Base-by-base conservation (phyloP, 1,140 invertebrate species). In the Linepithema humile region DNA sequence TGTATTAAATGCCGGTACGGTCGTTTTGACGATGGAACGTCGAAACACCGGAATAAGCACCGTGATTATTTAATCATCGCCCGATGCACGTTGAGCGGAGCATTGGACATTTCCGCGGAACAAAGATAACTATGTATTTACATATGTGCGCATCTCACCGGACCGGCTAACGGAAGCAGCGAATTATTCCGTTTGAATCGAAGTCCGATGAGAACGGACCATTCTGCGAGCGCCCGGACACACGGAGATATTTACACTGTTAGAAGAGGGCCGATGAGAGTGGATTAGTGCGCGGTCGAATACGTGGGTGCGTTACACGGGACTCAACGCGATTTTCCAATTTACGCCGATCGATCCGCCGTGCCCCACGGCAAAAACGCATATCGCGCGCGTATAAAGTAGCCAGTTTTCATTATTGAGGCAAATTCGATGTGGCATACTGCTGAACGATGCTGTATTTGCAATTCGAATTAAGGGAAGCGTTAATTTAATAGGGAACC, bases 101-200 rank as follows among this genome's bases (percentile, higher is more conserved):
- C 20, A 38, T 77, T 17, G 23, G 7, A 55, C 35, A 78, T 55
- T 75, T 75, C 12, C 43, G 17, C 26, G 50, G n/a, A 0, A 12
- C 48, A 78, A 78, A 78, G 35, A 78, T 65, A 69, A 55, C 64
- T 29, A 17, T 67, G 23, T 26, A 78, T 78, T 78, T 78, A 67
- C 60, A 69, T 32, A 40, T n/a, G 17, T n/a, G 48, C 26, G 48
- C 50, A 26, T 23, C 23, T 38, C n/a, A 17, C 55, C 64, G 17
- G 17, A 15, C 12, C 55, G 45, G 17, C 65, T 50, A 59, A 48
- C 64, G 83, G 82, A 89, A 82, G 75, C 43, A 64, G 59, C 83
- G 65, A 85, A 88, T 91, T 87, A 85, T 87, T 84, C 62, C 77
- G 74, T 83, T 83, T 77, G 87, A 86, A 89, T 91, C 86, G 87